Percentiles rank a stretch among this genome's conserved stretches.
Conservation (phyloP, 1,140 invertebrate genomes). For the Caenorhabditis tropicalis region DNA sequence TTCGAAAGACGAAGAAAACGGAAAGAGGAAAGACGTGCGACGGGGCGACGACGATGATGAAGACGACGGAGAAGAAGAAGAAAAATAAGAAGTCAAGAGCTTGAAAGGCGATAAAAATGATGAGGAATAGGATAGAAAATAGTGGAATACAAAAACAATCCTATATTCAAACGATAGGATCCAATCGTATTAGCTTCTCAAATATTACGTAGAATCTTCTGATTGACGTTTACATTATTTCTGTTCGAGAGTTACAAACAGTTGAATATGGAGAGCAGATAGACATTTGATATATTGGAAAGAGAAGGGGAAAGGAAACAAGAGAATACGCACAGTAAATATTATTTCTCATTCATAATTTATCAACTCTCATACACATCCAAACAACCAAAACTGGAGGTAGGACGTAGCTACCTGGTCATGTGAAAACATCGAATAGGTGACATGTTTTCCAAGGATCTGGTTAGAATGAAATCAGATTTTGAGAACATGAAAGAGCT, state of each 20-base stretch:
- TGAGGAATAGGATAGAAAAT: not conserved
- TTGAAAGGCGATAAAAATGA: not conserved
- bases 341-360: slow-evolving; percentile 35
- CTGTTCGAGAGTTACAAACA: too few relatives aligned
- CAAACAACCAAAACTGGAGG: not conserved
- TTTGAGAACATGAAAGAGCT: not conserved
- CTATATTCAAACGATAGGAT: not conserved
- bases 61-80: not conserved
- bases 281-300: not conserved
- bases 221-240: not conserved
- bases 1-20: slow-evolving; percentile 7
- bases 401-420: not conserved
- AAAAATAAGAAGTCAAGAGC: not conserved
- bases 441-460: not conserved
- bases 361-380: not conserved
- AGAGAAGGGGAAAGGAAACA: not conserved
- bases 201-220: too few relatives aligned
- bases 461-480: not conserved
- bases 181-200: too few relatives aligned
- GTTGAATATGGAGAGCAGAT: not conserved
- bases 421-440: not conserved
- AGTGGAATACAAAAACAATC: too few relatives aligned
- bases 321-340: slow-evolving; percentile 11
- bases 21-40: slow-evolving; percentile 2
- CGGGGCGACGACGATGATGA: not conserved